phyloP scores from a whole-genome alignment of 2,113 vertebrate species.

The Poeciliopsis turrubarensis region DNA sequence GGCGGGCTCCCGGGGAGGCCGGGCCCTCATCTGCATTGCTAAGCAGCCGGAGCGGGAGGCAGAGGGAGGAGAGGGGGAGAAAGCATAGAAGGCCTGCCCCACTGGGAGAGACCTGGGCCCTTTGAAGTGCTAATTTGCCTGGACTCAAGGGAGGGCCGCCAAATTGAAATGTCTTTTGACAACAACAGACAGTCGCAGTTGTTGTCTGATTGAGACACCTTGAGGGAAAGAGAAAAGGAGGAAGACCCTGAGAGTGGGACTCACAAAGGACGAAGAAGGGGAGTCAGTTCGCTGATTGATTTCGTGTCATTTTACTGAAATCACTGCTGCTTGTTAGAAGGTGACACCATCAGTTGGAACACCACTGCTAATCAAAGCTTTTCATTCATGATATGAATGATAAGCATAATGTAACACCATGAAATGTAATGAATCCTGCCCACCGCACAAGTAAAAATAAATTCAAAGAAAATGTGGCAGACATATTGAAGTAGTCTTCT shows the following conservation, averaged over 20 bases:
- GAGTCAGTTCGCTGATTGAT: neutral
- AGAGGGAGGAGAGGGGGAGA: conserved; percentile 1
- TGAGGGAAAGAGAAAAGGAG: conserved; percentile 29
- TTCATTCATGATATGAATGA: neutral
- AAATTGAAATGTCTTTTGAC: conserved; percentile 81
- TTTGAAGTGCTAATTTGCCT: conserved; percentile 80
- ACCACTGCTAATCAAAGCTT: neutral
- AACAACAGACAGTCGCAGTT: conserved; percentile 53
- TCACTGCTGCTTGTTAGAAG: neutral
- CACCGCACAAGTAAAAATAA: neutral
- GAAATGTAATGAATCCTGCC: neutral
- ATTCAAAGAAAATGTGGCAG: neutral
- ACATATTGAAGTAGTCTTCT: neutral
- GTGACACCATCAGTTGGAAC: neutral
- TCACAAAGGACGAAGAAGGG: conserved; percentile 4
- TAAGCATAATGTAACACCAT: neutral
- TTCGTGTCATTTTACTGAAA: conserved; percentile 12
- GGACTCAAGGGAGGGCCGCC: conserved; percentile 58
- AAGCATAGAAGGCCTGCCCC: conserved; percentile 30
- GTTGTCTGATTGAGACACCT: conserved; percentile 61
- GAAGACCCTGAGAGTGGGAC: neutral
- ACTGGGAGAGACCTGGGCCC: conserved; percentile 64
- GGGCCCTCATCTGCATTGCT: conserved; percentile 60
- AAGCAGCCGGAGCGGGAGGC: conserved; percentile 36
- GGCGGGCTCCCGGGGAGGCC: conserved; percentile 22